phyloP scores from a whole-genome alignment of 2,797 vertebrate species.

The Smutsia gigantea region DNA sequence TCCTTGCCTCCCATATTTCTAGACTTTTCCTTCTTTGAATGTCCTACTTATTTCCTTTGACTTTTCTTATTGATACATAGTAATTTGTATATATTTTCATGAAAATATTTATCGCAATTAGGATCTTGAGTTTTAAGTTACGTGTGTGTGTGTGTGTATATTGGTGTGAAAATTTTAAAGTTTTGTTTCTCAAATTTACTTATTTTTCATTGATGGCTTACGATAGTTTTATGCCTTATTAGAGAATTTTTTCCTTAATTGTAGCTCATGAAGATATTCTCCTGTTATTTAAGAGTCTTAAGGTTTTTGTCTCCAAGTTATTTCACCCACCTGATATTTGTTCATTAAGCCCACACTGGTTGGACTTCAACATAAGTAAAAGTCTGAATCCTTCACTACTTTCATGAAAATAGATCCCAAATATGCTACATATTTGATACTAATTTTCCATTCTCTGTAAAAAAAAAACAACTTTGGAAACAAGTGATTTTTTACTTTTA shows the following conservation, averaged over 20 bases:
- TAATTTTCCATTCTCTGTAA: background rate
- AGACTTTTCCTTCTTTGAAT: background rate
- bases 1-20: background rate
- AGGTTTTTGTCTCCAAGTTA: background rate
- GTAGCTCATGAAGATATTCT: background rate
- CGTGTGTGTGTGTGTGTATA: background rate
- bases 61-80: background rate
- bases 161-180: background rate
- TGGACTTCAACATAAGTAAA: background rate
- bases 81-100: background rate
- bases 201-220: background rate
- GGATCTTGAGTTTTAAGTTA: background rate
- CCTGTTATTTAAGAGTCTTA: background rate
- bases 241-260: background rate
- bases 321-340: background rate
- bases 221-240: background rate
- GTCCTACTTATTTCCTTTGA: background rate
- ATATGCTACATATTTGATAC: background rate
- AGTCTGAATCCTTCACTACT: background rate
- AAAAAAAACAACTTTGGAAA: background rate
- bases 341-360: background rate
- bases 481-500: conserved; percentile 5
- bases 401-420: background rate
- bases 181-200: background rate
- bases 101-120: background rate